Percentiles rank a stretch among this genome's conserved stretches.
Conservation (phyloP, 2,797 vertebrate genomes). For the Leptatherina wallacei region DNA sequence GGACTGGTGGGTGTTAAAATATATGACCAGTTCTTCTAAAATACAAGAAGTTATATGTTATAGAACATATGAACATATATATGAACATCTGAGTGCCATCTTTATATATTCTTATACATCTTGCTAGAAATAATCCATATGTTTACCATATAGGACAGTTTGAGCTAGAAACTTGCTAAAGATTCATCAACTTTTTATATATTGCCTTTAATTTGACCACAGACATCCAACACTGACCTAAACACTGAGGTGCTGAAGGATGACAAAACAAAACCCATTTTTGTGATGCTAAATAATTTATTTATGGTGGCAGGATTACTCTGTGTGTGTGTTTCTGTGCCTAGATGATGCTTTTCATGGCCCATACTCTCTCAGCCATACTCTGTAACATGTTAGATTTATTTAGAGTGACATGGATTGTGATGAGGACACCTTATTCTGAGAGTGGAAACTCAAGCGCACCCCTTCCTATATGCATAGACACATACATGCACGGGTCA, state of each 20-base stretch:
- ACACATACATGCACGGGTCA: conserved; percentile 15
- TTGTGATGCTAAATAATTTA: neutral
- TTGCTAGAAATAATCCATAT: no score
- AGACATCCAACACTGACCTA: no score
- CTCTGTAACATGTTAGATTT: conserved; percentile 18
- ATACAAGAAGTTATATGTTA: neutral
- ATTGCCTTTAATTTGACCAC: neutral
- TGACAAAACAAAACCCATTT: neutral
- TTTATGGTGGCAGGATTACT: neutral
- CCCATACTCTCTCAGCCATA: conserved; percentile 8
- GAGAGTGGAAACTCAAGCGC: conserved; percentile 49
- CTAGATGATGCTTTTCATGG: neutral
- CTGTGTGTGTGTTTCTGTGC: neutral
- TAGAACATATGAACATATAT: no score
- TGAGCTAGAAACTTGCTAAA: neutral
- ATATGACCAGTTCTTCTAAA: neutral
- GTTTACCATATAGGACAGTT: neutral
- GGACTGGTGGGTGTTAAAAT: no score
- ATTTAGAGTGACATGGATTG: conserved; percentile 16
- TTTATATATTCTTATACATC: neutral
- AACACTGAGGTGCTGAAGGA: neutral
- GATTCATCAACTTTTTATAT: no score
- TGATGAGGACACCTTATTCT: conserved; percentile 31
- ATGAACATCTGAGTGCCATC: no score
- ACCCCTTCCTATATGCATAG: neutral